Evolutionary conservation across 2,113 vertebrate genomes (phyloP).

Genomic region (Colius striatus): DNA sequence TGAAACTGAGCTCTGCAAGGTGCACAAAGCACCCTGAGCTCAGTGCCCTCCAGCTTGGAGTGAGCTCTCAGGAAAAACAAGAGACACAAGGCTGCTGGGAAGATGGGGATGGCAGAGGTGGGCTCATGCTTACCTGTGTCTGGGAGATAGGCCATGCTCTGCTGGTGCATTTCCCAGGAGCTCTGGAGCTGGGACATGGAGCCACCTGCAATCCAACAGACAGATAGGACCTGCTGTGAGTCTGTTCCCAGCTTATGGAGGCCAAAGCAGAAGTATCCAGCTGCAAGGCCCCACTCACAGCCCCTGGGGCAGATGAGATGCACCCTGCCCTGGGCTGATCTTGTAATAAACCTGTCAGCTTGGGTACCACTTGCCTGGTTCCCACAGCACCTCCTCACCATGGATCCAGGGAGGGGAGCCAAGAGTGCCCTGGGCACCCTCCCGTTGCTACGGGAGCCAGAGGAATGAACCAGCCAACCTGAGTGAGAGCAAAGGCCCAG

Average conservation of each 20-base stretch:
- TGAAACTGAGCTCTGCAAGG: no score
- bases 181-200: conserved; percentile 44
- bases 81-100: neutral
- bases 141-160: neutral
- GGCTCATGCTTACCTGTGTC: neutral
- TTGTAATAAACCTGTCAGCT: neutral
- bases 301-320: neutral
- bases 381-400: neutral
- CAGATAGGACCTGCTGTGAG: neutral
- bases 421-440: no score
- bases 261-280: neutral
- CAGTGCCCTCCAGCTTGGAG: neutral
- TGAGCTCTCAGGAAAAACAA: neutral
- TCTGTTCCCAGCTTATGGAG: accelerated
- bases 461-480: neutral
- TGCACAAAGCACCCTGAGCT: no score
- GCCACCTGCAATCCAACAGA: neutral
- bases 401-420: neutral
- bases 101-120: neutral
- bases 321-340: neutral
- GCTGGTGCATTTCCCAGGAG: conserved; percentile 24
- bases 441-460: neutral
- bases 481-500: neutral
- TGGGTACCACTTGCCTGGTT: neutral
- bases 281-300: accelerated